A percentile compares a stretch with the other conserved stretches of the same genome.
Evolutionary conservation across 2,797 vertebrate genomes (phyloP).

Genomic region (Myotis daubentonii): DNA sequence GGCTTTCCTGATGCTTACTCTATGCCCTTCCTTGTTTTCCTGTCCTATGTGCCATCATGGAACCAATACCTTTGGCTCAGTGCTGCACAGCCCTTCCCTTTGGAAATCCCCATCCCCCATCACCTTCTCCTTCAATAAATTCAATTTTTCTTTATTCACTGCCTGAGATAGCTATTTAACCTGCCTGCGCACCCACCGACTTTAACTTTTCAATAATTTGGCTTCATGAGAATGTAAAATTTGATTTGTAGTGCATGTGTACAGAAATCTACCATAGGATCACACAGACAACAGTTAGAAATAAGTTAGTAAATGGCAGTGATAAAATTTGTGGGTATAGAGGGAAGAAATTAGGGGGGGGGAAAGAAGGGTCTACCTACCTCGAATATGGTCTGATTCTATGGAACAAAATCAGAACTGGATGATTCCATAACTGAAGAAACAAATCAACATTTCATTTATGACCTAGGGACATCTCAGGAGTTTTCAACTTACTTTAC

Average conservation of each 20-base stretch:
- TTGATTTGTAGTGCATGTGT: neutral
- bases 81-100: too few relatives aligned
- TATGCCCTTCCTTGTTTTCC: too few relatives aligned
- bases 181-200: too few relatives aligned
- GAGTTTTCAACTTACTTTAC: conserved; percentile 25
- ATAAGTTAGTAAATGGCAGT: neutral
- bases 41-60: too few relatives aligned
- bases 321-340: neutral
- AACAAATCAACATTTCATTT: neutral
- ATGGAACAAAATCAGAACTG: neutral
- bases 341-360: neutral
- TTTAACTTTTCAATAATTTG: neutral
- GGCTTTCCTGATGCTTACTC: too few relatives aligned
- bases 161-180: too few relatives aligned
- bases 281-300: neutral
- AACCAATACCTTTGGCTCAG: too few relatives aligned
- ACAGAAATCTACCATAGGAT: neutral
- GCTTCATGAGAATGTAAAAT: conserved; percentile 17
- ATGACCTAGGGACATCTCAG: neutral
- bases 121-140: too few relatives aligned
- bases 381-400: neutral
- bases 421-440: neutral
- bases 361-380: neutral
- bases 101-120: too few relatives aligned
- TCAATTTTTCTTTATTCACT: too few relatives aligned